Evolutionary conservation across 2,888 invertebrate species (phyloP), one percentile per base, ranked within the genome.

Genomic region (Callyntrura sp.): DNA sequence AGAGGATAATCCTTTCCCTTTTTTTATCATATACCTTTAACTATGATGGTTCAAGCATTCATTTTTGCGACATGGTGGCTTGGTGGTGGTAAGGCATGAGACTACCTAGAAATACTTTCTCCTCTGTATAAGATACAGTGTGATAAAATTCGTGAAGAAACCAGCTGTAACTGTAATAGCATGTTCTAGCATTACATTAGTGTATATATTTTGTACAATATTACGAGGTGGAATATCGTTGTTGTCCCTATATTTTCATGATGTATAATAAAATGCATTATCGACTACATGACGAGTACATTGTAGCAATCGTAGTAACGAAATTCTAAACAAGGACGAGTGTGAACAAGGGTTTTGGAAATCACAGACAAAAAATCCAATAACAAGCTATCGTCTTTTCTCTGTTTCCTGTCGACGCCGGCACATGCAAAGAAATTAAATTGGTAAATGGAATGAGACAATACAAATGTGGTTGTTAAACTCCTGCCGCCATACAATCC

Each of bases 301-400:
- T n/a, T 20, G 3, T 43, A 4, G 78, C 20, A 55, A 14, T 78
- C 20, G 43, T 78, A 48, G 23, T 55, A 48, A 55, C 35, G 48
- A 48, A 51, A 48, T 14, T 6, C 14, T 12, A 51, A 51, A 28
- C n/a, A 28, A 79, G 23, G 45, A 62, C 11, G 25, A 20, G 81
- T 20, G 81, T 5, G 62, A 62, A 55, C 23, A 43, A 43, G 28
- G 57, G 14, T 82, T 45, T 43, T 62, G 20, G 81, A 43, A 82
- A 82, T 82, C 60, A 62, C 60, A 82, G 57, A 20, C 60, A 23
- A 62, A 82, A 82, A 82, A 82, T 82, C 81, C 62, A 82, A 82
- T 82, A 82, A 82, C 62, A 82, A 62, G 60, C 81, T 43, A 82
- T 62, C 43, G 60, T 82, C 55, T 78, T 28, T 23, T 78, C 55